Base-by-base conservation (phyloP, 2,797 vertebrate genomes). In the Bryconaethiops microstoma region DNA sequence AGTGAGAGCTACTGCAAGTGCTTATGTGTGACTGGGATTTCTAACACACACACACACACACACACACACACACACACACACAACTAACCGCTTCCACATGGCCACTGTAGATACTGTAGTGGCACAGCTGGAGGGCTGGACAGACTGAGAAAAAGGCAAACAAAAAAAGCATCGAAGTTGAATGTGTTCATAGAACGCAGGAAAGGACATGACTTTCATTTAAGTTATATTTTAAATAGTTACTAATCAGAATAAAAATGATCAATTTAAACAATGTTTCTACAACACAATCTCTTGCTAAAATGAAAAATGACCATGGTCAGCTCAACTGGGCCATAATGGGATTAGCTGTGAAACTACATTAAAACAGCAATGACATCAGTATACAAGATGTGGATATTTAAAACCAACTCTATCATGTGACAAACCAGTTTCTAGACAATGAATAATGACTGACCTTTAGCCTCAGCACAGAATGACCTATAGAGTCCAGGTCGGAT, bases 371-470 rank as follows among this genome's bases (percentile, higher is more conserved):
- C n/a, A 50, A 4, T 69, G 9, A 39, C 16, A 35, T 35, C 6
- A 14, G 4, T 63, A 1, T 29, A 67, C 39, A 16, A 69, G 2
- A 25, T 54, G 23, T 35, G 23, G 29, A 14, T 35, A 29, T 50
- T 29, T 17, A 71, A 52, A 25, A 29, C 23, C 68, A 50, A 13
- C 65, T 48, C 10, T 9, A 21, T 64, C 71, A 39, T 63, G 17
- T 23, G 70, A 80, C 70, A 7, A 7, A 9, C 42, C 42, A 54
- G 29, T 80, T 50, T 50, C 60, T 35, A 67, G 71, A 65, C 70
- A 80, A 80, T 80, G 62, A 80, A 73, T 73, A 74, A 74, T 68
- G 48, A 54, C 35, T 75, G 71, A 73, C 78, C 71, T 74, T 54
- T 74, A 59, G 64, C 63, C 72, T 55, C 12, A 5, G 52, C 29